These are phyloP conservation scores for Dysidea cf. avara DNA, from an alignment of 37 sponge, comb jelly and placozoan species.

Conservation along the genomic window DNA sequence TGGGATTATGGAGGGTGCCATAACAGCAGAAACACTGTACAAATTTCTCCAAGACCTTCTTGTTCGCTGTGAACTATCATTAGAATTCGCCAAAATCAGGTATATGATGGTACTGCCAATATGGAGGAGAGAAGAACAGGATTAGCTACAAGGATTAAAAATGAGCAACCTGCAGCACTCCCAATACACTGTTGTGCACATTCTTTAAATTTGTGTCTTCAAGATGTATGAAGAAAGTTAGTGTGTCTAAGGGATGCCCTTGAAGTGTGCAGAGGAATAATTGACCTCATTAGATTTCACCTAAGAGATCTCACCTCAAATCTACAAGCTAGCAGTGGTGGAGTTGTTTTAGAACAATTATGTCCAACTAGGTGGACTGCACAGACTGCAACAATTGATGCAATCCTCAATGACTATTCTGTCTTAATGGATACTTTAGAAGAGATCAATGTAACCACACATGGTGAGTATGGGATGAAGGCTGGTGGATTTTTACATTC, in stretches of 20 bases:
- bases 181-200: slow-evolving; percentile 59
- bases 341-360: slow-evolving; percentile 33
- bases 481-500: slow-evolving; percentile 30
- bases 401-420: slow-evolving; percentile 34
- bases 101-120: slow-evolving; percentile 57
- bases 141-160: slow-evolving; percentile 35
- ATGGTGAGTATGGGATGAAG: slow-evolving; percentile 56
- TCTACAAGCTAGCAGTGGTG: slow-evolving; percentile 13
- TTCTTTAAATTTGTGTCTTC: slow-evolving; percentile 45
- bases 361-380: slow-evolving; percentile 70
- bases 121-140: slow-evolving; percentile 50
- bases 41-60: slow-evolving; percentile 45
- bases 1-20: slow-evolving; percentile 47
- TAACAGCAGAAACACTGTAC: slow-evolving; percentile 42
- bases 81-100: slow-evolving; percentile 55
- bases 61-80: slow-evolving; percentile 39
- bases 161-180: slow-evolving; percentile 45
- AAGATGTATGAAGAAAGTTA: slow-evolving; percentile 38
- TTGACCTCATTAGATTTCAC: slow-evolving; percentile 32
- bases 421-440: slow-evolving; percentile 40
- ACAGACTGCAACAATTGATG: slow-evolving; percentile 15
- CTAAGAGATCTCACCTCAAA: slow-evolving; percentile 27
- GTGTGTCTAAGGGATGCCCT: slow-evolving; percentile 46
- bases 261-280: slow-evolving; percentile 27
- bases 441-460: slow-evolving; percentile 54